Conservation (phyloP, 2,797 vertebrate genomes). For the Lagorchestes hirsutus region DNA sequence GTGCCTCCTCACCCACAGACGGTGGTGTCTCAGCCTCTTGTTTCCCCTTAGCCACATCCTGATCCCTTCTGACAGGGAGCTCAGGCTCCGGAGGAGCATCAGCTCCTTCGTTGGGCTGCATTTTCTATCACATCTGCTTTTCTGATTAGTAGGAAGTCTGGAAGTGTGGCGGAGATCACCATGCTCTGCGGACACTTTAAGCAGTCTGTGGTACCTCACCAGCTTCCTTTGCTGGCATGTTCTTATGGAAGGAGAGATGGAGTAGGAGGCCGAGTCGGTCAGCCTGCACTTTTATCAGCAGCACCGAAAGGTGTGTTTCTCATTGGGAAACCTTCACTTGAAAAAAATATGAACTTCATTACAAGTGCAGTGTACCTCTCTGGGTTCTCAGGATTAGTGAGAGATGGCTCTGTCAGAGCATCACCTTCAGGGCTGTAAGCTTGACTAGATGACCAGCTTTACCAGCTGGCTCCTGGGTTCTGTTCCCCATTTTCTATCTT, state of each 20-base stretch:
- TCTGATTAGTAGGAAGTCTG: slow-evolving; percentile 60
- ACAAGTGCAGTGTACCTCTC: slow-evolving; percentile 59
- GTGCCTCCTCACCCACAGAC: neutral
- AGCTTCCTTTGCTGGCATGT: slow-evolving; percentile 64
- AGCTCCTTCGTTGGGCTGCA: slow-evolving; percentile 3
- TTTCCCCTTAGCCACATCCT: neutral
- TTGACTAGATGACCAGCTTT: neutral
- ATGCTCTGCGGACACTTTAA: slow-evolving; percentile 49
- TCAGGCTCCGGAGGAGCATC: neutral
- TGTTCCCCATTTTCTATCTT: slow-evolving; percentile 75
- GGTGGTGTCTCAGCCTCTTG: neutral
- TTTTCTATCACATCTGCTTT: slow-evolving; percentile 57
- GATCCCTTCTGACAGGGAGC: neutral
- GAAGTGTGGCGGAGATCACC: slow-evolving; percentile 54
- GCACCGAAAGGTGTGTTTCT: slow-evolving; percentile 64
- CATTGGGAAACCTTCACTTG: slow-evolving; percentile 66
- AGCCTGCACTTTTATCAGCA: slow-evolving; percentile 60
- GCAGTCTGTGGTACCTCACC: slow-evolving; percentile 56
- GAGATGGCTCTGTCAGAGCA: slow-evolving; percentile 59
- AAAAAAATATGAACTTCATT: slow-evolving; percentile 79
- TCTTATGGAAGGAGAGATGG: slow-evolving; percentile 70
- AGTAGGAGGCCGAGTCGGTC: neutral
- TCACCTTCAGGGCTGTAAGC: slow-evolving; percentile 66
- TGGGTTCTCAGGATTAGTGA: slow-evolving; percentile 70
- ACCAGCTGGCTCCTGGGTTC: slow-evolving; percentile 58